These are phyloP conservation scores for Calosoma granatense DNA, from an alignment of 1,140 invertebrate species.

Conservation along the genomic window DNA sequence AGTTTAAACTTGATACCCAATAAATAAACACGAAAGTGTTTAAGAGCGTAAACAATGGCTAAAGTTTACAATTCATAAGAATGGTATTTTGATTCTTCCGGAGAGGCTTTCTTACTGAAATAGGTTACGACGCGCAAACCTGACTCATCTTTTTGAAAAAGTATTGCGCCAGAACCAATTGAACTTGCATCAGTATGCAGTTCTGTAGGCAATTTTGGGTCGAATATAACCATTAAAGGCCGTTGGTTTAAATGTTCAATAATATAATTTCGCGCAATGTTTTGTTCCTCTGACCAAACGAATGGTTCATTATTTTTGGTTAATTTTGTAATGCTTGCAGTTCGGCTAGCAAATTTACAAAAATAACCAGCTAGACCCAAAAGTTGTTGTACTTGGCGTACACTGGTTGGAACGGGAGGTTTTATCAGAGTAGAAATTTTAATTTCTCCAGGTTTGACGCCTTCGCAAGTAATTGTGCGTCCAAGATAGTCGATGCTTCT, in stretches of 20 bases:
- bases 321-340: constrained; percentile 22
- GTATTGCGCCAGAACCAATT: constrained; percentile 16
- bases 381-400: constrained; percentile 24
- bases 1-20: constrained; percentile 27
- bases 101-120: constrained; percentile 13
- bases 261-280: neutral
- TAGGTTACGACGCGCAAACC: constrained; percentile 22
- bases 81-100: constrained; percentile 24
- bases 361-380: constrained; percentile 28
- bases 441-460: constrained; percentile 11
- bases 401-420: constrained; percentile 22
- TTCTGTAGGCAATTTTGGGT: constrained; percentile 18
- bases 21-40: constrained; percentile 26
- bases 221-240: constrained; percentile 21
- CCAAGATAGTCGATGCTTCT: neutral
- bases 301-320: constrained; percentile 13
- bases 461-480: neutral
- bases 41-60: constrained; percentile 22
- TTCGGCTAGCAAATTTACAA: constrained; percentile 21
- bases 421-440: constrained; percentile 23
- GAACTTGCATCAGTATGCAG: constrained; percentile 22
- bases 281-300: constrained; percentile 8
- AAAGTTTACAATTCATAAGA: constrained; percentile 31
- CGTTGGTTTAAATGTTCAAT: constrained; percentile 13
- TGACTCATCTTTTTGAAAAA: neutral